Percentiles rank a stretch among this genome's conserved stretches.
These are phyloP conservation scores for Galerucella pusilla DNA, from an alignment of 2,888 invertebrate species.

Conservation along the genomic window DNA sequence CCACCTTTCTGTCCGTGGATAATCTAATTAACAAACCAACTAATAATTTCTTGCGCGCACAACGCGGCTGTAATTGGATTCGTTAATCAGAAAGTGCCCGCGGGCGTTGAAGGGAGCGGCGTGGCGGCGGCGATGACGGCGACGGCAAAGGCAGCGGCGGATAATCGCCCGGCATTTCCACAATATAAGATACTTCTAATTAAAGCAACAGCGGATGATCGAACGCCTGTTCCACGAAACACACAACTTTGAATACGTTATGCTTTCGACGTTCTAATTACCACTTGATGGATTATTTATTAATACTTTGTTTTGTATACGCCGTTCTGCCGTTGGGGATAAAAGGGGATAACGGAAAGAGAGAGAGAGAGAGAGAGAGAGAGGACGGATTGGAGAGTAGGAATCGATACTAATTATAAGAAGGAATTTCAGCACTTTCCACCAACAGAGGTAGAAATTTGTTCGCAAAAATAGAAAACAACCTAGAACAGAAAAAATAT, in stretches of 20 bases:
- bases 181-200: constrained; percentile 59
- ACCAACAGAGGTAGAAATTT: background rate
- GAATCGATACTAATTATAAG: constrained; percentile 32
- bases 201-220: constrained; percentile 51
- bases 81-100: constrained; percentile 65
- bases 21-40: constrained; percentile 65
- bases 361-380: background rate
- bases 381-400: background rate
- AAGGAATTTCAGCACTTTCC: constrained; percentile 10
- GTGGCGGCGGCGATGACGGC: background rate
- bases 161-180: constrained; percentile 62
- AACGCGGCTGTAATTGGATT: constrained; percentile 66
- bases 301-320: constrained; percentile 38
- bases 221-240: constrained; percentile 43
- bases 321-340: constrained; percentile 19
- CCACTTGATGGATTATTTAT: constrained; percentile 43
- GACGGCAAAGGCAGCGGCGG: constrained; percentile 59
- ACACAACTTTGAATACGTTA: constrained; percentile 41
- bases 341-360: constrained; percentile 12
- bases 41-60: constrained; percentile 64
- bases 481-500: background rate
- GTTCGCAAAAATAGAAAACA: background rate
- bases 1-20: constrained; percentile 54
- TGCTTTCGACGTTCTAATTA: constrained; percentile 42
- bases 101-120: constrained; percentile 6